Evolutionary conservation across 2,888 invertebrate genomes (phyloP), one percentile per base, ranked within the genome.

Genomic region (Polymixis flavicincta): DNA sequence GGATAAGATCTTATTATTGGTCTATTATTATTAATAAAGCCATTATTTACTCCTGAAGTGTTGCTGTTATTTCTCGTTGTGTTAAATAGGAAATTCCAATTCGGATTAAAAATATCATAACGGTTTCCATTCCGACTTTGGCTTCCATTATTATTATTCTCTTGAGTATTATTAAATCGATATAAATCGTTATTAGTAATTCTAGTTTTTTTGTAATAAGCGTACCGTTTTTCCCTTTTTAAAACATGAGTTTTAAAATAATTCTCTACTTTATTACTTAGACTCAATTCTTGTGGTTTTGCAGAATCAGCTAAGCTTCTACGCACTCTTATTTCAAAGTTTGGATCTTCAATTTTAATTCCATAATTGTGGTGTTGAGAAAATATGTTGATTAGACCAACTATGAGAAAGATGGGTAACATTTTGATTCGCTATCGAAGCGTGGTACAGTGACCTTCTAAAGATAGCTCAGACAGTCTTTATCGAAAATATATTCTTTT

Each of bases 351-450:
- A 0, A 72, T 68, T 5, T 89, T 78, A 0, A 93, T 92, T 0
- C 88, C 91, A 59, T 89, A 92, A 54, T 92, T 93, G 8, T 87
- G 70, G 0, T 78, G 63, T 50, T 88, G 86, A 0, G 87, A 89
- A 0, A 92, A 55, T 14, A 92, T 76, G 7, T 91, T 90, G 0
- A 90, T 28, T 0, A 92, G 59, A 0, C 90, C 80, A 0, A 90
- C 75, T 0, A 78, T 64, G 0, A 86, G 64, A 42, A 72, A 87
- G 1, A 87, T 13, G 0, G 78, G 78, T 0, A 82, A 1, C 84
- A 86, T 86, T 63, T 78, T 25, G 3, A 9, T 32, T 32, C 4
- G 6, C 0, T 37, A 8, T 1, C 64, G 2, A 25, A 13, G 4
- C 7, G 4, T 32, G 17, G 17, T 28, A 5, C 37, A 19, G 22